Evolutionary conservation across 1,140 invertebrate species (phyloP).

Genomic region (Drosophila sechellia): DNA sequence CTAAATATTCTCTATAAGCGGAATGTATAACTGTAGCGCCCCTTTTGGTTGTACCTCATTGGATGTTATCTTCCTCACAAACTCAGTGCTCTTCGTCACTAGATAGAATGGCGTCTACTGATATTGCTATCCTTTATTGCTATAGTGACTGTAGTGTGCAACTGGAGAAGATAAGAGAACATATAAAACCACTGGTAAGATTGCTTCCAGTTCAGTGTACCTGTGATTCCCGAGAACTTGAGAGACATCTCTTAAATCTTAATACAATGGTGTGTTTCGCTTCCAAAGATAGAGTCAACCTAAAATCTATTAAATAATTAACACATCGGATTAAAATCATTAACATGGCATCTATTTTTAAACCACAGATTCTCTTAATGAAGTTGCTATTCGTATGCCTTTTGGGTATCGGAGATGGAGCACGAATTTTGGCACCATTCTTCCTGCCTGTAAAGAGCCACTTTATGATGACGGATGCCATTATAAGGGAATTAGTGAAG

Average conservation of each 20-base stretch:
- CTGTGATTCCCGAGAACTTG: not conserved
- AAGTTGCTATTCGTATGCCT: not conserved
- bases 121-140: too few relatives aligned
- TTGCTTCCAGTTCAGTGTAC: not conserved
- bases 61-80: too few relatives aligned
- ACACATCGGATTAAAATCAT: too few relatives aligned
- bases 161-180: too few relatives aligned
- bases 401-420: conserved; percentile 8
- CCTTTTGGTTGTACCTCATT: too few relatives aligned
- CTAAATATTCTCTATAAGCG: too few relatives aligned
- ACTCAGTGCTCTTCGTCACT: too few relatives aligned
- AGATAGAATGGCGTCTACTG: too few relatives aligned
- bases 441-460: conserved; percentile 75
- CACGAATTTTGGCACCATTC: conserved; percentile 65
- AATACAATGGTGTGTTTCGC: conserved; percentile 12
- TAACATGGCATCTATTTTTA: not conserved
- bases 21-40: too few relatives aligned
- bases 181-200: not conserved
- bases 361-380: not conserved
- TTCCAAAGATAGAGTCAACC: not conserved
- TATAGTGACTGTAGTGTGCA: too few relatives aligned
- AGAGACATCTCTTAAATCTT: not conserved
- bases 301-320: not conserved
- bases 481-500: conserved; percentile 61
- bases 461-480: conserved; percentile 67